Evolutionary conservation across 2,113 vertebrate genomes (phyloP).

Genomic region (Sapayoa aenigma): DNA sequence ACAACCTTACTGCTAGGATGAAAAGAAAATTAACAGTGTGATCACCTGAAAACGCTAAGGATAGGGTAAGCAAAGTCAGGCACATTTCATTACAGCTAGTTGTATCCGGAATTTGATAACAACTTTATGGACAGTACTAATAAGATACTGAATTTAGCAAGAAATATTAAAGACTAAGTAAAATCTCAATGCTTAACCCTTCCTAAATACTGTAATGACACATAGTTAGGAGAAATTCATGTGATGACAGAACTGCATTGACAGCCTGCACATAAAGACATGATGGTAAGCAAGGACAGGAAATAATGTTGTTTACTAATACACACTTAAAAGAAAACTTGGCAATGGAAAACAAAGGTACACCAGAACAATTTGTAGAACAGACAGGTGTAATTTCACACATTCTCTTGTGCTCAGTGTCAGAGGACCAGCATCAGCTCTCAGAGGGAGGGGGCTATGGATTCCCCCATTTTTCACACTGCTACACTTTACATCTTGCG

Average conservation of each 20-base stretch:
- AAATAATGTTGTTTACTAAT: not conserved
- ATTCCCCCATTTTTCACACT: not conserved
- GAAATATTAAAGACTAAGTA: not conserved
- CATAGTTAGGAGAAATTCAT: not conserved
- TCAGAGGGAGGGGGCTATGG: not conserved
- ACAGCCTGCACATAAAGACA: not conserved
- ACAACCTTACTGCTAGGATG: rapidly evolving
- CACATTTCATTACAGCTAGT: not conserved
- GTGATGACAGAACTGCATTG: not conserved
- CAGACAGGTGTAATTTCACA: not conserved
- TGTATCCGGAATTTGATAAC: not conserved
- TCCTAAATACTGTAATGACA: not conserved
- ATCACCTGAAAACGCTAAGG: not conserved
- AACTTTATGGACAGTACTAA: not conserved
- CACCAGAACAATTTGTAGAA: not conserved
- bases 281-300: not conserved
- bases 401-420: not conserved
- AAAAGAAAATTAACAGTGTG: not conserved
- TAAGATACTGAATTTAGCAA: not conserved
- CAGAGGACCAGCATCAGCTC: not conserved
- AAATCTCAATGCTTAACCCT: not conserved
- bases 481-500: not conserved
- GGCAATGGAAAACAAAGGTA: not conserved
- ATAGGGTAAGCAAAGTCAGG: not conserved
- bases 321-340: not conserved